Base-by-base conservation (phyloP, 2,797 vertebrate species). In the Chaetodon trifasciatus region DNA sequence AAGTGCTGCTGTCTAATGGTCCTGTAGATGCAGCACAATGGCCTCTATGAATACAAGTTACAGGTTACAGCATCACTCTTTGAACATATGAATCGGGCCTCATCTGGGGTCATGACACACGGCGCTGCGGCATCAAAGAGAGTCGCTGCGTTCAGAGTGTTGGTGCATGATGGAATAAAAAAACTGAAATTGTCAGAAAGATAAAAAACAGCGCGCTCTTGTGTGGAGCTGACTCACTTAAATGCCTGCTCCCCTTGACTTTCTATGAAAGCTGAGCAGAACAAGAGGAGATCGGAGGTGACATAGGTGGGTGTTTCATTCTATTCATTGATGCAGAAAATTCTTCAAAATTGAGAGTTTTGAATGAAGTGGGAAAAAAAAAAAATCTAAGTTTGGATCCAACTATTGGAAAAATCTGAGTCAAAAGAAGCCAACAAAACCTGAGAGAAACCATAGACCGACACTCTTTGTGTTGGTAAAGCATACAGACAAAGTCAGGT, bases 241-340 rank as follows among this genome's bases (percentile, higher is more conserved):
- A 89, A 78, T 8, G 70, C 72, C 72, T 53, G 83, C 73, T 82
- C 49, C 68, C 79, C 87, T 90, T 67, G 78, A 76, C 79, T 85
- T 77, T 83, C 62, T 76, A 46, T 85, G 82, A 88, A 90, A 88
- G 86, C 78, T 4, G 49, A 83, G 75, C 64, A 49, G 76, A 88
- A 85, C 79, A 67, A 86, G 82, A 89, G 79, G 39, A 74, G 89
- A 78, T 72, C 90, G 81, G 78, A 81, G 86, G 83, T 82, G 83
- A 83, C 37, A 13, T 55, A 49, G 35, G 90, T 89, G 89, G 92
- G 89, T 35, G 91, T 88, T 86, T 87, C 74, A 40, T 69, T 82
- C 85, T 82, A 71, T 93, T 91, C 91, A 93, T 91, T 91, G 82
- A 92, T 72, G 78, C 50, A 67, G 73, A 74, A 86, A 61, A 64